phyloP scores from a whole-genome alignment of 2,113 vertebrate genomes.

The Paedocypris sp. region DNA sequence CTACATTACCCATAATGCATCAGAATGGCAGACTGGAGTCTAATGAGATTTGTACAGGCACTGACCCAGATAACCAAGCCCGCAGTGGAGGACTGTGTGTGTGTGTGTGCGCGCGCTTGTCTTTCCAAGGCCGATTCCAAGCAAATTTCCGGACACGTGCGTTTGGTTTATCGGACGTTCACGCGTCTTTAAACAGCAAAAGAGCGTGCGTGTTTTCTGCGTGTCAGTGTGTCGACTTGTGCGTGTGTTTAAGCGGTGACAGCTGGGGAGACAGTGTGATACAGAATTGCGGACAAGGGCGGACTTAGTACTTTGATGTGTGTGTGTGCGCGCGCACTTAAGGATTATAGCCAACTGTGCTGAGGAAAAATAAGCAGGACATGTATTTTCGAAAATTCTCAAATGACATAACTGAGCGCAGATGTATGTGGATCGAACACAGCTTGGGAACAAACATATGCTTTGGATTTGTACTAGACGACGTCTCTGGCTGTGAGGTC shows the following conservation, averaged over 20 bases:
- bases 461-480: slow-evolving; percentile 10
- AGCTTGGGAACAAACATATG: neutral
- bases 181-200: neutral
- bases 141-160: slow-evolving; percentile 10
- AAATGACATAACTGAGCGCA: slow-evolving; percentile 10
- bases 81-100: slow-evolving; percentile 6
- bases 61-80: slow-evolving; percentile 34
- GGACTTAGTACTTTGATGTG: slow-evolving; percentile 6
- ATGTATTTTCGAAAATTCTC: slow-evolving; percentile 14
- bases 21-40: slow-evolving; percentile 16
- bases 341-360: slow-evolving; percentile 18
- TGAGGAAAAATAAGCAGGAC: slow-evolving; percentile 16
- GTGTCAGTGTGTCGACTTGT: slow-evolving; percentile 4
- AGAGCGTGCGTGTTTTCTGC: neutral
- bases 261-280: slow-evolving; percentile 20
- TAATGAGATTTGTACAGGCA: slow-evolving; percentile 32
- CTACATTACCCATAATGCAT: slow-evolving; percentile 31
- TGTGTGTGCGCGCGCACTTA: neutral
- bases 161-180: neutral
- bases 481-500: neutral
- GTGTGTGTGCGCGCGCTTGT: slow-evolving; percentile 4
- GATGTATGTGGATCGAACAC: slow-evolving; percentile 13
- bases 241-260: slow-evolving; percentile 4
- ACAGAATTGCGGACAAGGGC: slow-evolving; percentile 9
- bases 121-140: neutral